These are phyloP conservation scores for Procambarus virginalis DNA, from an alignment of 1,140 invertebrate genomes.

Conservation along the genomic window DNA sequence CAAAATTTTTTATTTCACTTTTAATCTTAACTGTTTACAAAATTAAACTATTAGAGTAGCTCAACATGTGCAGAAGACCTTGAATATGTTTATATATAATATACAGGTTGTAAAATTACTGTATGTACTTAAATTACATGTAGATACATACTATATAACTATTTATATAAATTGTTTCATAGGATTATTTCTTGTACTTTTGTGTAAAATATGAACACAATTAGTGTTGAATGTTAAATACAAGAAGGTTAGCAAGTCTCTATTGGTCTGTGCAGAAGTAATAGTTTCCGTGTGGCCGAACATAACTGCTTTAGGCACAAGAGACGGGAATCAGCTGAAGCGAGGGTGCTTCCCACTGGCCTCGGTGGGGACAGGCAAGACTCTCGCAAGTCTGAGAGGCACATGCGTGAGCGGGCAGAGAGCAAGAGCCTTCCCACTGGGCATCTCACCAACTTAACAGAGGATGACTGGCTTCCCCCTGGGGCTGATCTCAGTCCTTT, in stretches of 20 bases:
- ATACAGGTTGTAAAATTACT: too few relatives aligned
- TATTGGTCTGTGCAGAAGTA: slow-evolving; percentile 54
- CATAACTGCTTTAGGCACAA: slow-evolving; percentile 44
- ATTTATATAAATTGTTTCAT: too few relatives aligned
- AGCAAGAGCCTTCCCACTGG: slow-evolving; percentile 60
- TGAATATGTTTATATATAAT: too few relatives aligned
- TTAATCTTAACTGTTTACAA: neutral
- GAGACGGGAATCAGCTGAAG: slow-evolving; percentile 33
- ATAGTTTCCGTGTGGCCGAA: slow-evolving; percentile 55
- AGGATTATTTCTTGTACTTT: too few relatives aligned
- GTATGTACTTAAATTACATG: too few relatives aligned
- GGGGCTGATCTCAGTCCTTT: slow-evolving; percentile 18
- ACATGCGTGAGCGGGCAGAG: slow-evolving; percentile 30
- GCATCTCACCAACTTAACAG: slow-evolving; percentile 39
- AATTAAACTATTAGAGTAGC: too few relatives aligned
- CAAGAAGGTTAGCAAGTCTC: slow-evolving; percentile 23
- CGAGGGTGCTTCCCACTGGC: slow-evolving; percentile 13
- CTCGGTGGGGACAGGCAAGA: slow-evolving; percentile 27
- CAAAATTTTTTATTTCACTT: too few relatives aligned
- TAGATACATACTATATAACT: too few relatives aligned
- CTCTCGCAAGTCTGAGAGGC: slow-evolving; percentile 13
- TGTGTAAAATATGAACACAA: neutral
- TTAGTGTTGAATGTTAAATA: neutral
- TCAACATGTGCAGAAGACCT: too few relatives aligned
- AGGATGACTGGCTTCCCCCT: slow-evolving; percentile 46